phyloP scores from a whole-genome alignment of 2,797 vertebrate species.

The Microctenopoma stevenorrisi region DNA sequence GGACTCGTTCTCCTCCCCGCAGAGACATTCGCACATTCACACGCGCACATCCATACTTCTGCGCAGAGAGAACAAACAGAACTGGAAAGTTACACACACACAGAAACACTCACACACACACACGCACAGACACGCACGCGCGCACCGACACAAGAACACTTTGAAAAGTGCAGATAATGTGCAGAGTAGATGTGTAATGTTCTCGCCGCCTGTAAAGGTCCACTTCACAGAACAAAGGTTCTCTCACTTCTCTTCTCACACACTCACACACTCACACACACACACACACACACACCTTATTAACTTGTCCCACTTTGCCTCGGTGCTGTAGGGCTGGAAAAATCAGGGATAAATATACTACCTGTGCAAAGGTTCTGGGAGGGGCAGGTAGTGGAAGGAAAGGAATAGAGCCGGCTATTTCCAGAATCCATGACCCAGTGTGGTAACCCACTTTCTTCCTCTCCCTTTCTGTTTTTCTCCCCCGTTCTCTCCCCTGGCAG shows the following conservation, averaged over 20 bases:
- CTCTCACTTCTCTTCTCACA: constrained; percentile 50
- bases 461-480: constrained; percentile 58
- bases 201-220: constrained; percentile 55
- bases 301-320: constrained; percentile 77
- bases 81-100: constrained; percentile 41
- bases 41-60: constrained; percentile 12
- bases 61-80: constrained; percentile 51
- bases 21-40: constrained; percentile 60
- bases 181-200: constrained; percentile 37
- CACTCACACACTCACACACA: constrained; percentile 28
- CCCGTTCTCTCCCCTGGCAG: constrained; percentile 47
- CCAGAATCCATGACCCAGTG: constrained; percentile 77
- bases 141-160: constrained; percentile 12
- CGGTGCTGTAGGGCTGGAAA: constrained; percentile 69
- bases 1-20: constrained; percentile 62
- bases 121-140: too few relatives aligned
- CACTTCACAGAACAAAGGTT: constrained; percentile 71
- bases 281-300: constrained; percentile 61
- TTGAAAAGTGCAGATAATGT: constrained; percentile 48
- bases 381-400: constrained; percentile 54
- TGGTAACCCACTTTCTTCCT: constrained; percentile 81
- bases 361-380: constrained; percentile 57
- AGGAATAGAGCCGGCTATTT: constrained; percentile 76
- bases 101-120: not conserved
- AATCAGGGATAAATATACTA: constrained; percentile 78